Conservation (phyloP, 2,113 vertebrate genomes). For the Platichthys flesus region DNA sequence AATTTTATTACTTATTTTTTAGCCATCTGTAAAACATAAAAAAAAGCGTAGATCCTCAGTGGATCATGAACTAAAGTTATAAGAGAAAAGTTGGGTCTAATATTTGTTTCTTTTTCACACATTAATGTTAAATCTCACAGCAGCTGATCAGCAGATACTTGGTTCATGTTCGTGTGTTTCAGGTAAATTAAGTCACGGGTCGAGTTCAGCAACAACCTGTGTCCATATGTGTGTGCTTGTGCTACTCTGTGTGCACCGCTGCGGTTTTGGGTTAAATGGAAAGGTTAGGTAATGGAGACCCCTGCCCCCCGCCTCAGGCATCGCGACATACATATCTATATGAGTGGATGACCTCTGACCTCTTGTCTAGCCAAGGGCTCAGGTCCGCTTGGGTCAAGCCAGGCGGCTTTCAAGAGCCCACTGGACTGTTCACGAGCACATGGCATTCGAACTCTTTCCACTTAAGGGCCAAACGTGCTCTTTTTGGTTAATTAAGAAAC, state of each 20-base stretch:
- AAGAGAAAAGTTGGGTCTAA: slow-evolving; percentile 1
- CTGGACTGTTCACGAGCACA: slow-evolving; percentile 37
- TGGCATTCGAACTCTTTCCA: slow-evolving; percentile 70
- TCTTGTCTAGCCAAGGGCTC: slow-evolving; percentile 68
- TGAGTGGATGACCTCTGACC: slow-evolving; percentile 72
- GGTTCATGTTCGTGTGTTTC: background rate
- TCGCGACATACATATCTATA: slow-evolving; percentile 60
- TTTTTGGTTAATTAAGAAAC: slow-evolving; percentile 54
- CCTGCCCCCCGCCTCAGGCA: slow-evolving; percentile 55
- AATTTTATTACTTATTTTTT: slow-evolving; percentile 2
- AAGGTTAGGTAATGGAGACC: slow-evolving; percentile 67
- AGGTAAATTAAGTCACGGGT: slow-evolving; percentile 34
- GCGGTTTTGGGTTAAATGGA: slow-evolving; percentile 48
- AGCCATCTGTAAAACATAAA: slow-evolving; percentile 26
- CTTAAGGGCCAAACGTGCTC: slow-evolving; percentile 16
- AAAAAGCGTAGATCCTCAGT: background rate
- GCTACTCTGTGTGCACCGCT: slow-evolving; percentile 16
- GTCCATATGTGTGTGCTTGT: slow-evolving; percentile 52
- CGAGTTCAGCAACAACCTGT: slow-evolving; percentile 37
- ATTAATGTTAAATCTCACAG: background rate
- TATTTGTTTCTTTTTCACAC: background rate
- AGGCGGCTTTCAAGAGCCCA: slow-evolving; percentile 69
- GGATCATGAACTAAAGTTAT: background rate
- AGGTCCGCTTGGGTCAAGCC: slow-evolving; percentile 67
- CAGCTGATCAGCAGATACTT: slow-evolving; percentile 8